These are phyloP conservation scores for Apodemia hepburni DNA, from an alignment of 2,888 invertebrate species.

Conservation along the genomic window DNA sequence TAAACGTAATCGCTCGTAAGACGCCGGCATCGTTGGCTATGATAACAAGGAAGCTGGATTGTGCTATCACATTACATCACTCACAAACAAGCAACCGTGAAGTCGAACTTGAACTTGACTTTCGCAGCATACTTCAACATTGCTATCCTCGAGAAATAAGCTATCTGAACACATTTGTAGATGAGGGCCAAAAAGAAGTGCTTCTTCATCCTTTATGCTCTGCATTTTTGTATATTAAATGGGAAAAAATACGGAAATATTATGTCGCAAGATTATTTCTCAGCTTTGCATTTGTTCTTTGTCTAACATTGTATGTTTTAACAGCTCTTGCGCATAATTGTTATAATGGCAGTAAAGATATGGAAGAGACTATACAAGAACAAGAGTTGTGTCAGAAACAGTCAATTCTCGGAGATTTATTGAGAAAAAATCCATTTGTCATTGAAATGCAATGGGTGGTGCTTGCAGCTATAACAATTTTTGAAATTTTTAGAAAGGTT, in stretches of 20 bases:
- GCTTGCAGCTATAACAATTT: conserved; percentile 87
- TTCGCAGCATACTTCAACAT: conserved; percentile 90
- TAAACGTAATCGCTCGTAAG: conserved; percentile 92
- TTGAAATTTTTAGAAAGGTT: conserved; percentile 89
- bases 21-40: conserved; percentile 92
- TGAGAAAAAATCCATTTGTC: conserved; percentile 86
- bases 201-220: conserved; percentile 92
- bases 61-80: conserved; percentile 88
- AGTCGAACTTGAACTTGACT: conserved; percentile 90
- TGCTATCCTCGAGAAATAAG: conserved; percentile 92
- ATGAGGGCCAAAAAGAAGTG: conserved; percentile 93
- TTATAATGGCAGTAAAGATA: conserved; percentile 89
- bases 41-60: conserved; percentile 90
- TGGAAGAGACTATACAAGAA: conserved; percentile 85
- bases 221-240: conserved; percentile 92
- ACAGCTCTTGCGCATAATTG: conserved; percentile 92
- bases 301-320: conserved; percentile 90
- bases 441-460: conserved; percentile 93
- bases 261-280: conserved; percentile 89
- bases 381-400: conserved; percentile 89
- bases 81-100: conserved; percentile 90
- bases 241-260: conserved; percentile 94
- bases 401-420: conserved; percentile 87
- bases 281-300: conserved; percentile 89
- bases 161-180: conserved; percentile 92